Evolutionary conservation across 2,797 vertebrate species (phyloP).

Genomic region (Gymnopithys bicolor): DNA sequence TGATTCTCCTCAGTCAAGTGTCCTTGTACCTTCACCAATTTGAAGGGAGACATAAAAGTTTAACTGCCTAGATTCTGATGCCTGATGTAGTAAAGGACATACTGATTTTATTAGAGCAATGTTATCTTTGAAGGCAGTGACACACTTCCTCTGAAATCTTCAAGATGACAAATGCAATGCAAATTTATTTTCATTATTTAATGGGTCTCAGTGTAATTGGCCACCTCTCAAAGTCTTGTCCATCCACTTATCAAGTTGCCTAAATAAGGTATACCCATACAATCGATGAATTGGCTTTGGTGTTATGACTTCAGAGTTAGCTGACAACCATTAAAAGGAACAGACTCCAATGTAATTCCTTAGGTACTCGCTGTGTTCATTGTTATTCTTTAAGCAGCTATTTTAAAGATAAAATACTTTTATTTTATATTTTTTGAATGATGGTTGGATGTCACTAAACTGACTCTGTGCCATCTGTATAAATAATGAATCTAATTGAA

Average conservation of each 20-base stretch:
- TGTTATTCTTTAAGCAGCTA: constrained; percentile 27
- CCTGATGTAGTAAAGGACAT: neutral
- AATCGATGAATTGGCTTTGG: neutral
- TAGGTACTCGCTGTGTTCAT: constrained; percentile 6
- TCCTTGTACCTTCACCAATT: neutral
- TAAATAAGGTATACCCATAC: neutral
- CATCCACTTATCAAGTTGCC: neutral
- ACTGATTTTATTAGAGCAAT: neutral
- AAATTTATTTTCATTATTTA: neutral
- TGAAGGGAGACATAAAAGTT: neutral
- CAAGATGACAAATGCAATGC: neutral
- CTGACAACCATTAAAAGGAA: constrained; percentile 44
- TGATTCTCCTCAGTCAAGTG: neutral
- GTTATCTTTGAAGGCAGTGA: neutral
- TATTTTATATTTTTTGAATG: constrained; percentile 31
- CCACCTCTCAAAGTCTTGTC: neutral
- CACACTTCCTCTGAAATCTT: neutral
- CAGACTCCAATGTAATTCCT: neutral
- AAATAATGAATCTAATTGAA: constrained; percentile 34
- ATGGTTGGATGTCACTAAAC: neutral
- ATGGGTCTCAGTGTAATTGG: neutral
- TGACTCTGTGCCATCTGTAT: neutral
- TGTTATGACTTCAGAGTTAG: constrained; percentile 50
- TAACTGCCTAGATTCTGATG: neutral
- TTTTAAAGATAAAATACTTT: constrained; percentile 33